phyloP scores from a whole-genome alignment of 2,888 invertebrate genomes.

The Pharmacophagus antenor region DNA sequence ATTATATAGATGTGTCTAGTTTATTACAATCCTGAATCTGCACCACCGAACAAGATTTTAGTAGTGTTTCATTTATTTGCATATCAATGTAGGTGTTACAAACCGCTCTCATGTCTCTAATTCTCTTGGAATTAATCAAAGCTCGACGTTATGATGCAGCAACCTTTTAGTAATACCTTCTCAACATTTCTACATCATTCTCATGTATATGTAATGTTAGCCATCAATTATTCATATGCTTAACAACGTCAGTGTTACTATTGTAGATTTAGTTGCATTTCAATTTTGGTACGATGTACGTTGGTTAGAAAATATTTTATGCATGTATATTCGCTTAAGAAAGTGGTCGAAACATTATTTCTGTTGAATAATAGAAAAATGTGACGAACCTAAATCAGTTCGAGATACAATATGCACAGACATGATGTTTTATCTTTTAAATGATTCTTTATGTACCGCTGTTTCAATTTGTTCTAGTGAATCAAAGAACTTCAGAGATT shows the following conservation, averaged over 20 bases:
- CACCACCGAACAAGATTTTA: too few relatives aligned
- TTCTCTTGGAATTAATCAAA: neutral
- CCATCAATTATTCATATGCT: slow-evolving; percentile 5
- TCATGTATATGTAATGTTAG: slow-evolving; percentile 2
- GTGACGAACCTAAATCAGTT: neutral
- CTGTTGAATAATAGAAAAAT: neutral
- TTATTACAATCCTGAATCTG: too few relatives aligned
- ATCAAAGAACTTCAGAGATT: neutral
- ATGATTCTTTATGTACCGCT: neutral
- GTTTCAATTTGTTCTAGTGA: neutral
- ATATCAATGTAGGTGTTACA: neutral
- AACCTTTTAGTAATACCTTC: neutral
- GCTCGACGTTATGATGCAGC: neutral
- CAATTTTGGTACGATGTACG: too few relatives aligned
- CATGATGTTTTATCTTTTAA: neutral
- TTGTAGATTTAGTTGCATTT: neutral
- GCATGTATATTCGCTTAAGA: too few relatives aligned
- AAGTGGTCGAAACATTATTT: neutral
- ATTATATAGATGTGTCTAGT: neutral
- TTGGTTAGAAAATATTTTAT: too few relatives aligned
- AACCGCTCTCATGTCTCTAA: neutral
- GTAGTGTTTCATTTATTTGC: neutral
- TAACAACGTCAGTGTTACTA: slow-evolving; percentile 4
- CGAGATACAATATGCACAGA: neutral
- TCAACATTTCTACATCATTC: slow-evolving; percentile 2